Conservation (phyloP, 2,113 vertebrate genomes). For the Isurus oxyrinchus region DNA sequence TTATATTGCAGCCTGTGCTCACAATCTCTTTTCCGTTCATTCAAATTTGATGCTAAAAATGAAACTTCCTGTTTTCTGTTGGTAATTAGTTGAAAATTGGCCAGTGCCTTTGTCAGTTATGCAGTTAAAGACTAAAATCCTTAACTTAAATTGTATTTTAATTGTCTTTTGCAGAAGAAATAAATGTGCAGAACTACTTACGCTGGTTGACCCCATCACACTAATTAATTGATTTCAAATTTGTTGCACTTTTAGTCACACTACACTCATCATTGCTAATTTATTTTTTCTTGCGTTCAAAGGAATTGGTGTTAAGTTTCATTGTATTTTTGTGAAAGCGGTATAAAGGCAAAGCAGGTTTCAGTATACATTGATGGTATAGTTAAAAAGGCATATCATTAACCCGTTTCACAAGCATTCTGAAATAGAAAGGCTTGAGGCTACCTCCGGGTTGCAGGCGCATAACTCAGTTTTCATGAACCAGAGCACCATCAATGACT, state of each 20-base stretch:
- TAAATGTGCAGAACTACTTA: neutral
- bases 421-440: neutral
- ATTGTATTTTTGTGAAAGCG: no score
- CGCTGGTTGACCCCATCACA: neutral
- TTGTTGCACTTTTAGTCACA: neutral
- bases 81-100: neutral
- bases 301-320: neutral
- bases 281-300: neutral
- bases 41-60: conserved; percentile 8
- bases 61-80: conserved; percentile 10
- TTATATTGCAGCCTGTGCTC: neutral
- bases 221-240: neutral
- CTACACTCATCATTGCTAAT: neutral
- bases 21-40: neutral
- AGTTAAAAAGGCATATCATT: neutral
- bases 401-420: neutral
- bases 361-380: neutral
- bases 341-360: no score
- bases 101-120: neutral
- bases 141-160: neutral
- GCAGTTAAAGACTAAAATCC: neutral
- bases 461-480: neutral
- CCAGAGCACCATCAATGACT: neutral
- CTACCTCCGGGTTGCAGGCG: neutral
- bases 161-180: neutral